Evolutionary conservation across 2,113 vertebrate genomes (phyloP).

Genomic region (Prolemur simus): DNA sequence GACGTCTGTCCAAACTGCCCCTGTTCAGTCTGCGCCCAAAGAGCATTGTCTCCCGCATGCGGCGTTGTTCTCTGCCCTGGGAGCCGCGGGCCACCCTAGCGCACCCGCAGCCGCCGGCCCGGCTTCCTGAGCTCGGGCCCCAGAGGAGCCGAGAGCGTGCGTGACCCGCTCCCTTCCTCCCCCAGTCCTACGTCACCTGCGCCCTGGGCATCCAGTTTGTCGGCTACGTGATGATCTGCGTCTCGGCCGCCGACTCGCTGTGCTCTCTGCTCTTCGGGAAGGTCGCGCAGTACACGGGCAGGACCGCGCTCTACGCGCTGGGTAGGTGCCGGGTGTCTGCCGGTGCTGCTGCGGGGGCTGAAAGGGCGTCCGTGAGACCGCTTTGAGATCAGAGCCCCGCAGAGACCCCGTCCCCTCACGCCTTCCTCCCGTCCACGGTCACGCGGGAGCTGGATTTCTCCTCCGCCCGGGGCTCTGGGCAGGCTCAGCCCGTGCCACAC

Average conservation of each 20-base stretch:
- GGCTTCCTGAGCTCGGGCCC: not conserved
- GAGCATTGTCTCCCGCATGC: accelerated
- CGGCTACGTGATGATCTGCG: conserved; percentile 96
- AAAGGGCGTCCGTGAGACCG: not conserved
- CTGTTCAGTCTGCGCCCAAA: not conserved
- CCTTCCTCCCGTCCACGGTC: not conserved
- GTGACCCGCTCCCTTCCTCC: not conserved
- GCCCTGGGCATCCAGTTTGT: conserved; percentile 92
- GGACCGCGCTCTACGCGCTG: conserved; percentile 86
- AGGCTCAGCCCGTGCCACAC: not conserved
- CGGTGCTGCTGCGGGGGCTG: not conserved
- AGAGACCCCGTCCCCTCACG: accelerated
- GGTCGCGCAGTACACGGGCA: conserved; percentile 88
- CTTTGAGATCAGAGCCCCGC: not conserved
- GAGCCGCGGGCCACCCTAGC: accelerated
- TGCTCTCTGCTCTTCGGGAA: conserved; percentile 90
- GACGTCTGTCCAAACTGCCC: accelerated
- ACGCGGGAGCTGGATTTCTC: not conserved
- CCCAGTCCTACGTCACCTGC: conserved; percentile 93
- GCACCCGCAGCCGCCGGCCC: accelerated
- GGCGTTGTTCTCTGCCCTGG: no score
- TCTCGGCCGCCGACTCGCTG: conserved; percentile 89
- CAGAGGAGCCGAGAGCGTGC: accelerated
- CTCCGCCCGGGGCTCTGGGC: not conserved
- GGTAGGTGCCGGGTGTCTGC: conserved; percentile 83